Evolutionary conservation across 2,797 vertebrate genomes (phyloP).

Genomic region (Rhodeus uyekii): DNA sequence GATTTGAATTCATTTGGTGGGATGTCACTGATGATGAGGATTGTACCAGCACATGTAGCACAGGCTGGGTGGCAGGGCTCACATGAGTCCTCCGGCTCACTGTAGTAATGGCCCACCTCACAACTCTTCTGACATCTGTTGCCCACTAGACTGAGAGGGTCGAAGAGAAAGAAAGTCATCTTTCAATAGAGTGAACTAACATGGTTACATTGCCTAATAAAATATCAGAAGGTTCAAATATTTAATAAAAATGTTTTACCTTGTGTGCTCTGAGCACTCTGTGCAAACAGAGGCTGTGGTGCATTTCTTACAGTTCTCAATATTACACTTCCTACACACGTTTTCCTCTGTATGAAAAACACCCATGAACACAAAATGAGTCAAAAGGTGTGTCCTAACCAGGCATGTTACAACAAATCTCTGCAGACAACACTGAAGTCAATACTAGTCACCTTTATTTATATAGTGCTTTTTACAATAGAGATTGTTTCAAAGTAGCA

Average conservation of each 20-base stretch:
- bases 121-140: conserved; percentile 85
- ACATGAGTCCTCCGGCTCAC: conserved; percentile 77
- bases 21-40: background rate
- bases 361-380: background rate
- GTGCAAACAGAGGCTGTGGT: conserved; percentile 88
- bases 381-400: background rate
- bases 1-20: background rate
- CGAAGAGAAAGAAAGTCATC: background rate
- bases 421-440: too few relatives aligned
- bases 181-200: background rate
- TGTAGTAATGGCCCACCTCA: conserved; percentile 82
- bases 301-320: conserved; percentile 87
- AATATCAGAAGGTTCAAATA: background rate
- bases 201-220: background rate
- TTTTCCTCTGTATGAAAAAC: conserved; percentile 78
- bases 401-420: background rate
- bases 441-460: too few relatives aligned
- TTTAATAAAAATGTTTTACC: conserved; percentile 78
- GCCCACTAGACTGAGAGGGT: conserved; percentile 83
- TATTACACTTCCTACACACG: conserved; percentile 88
- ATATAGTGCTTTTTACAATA: too few relatives aligned
- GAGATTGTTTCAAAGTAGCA: too few relatives aligned
- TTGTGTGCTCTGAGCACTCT: conserved; percentile 89
- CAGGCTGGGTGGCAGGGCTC: conserved; percentile 87
- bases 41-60: conserved; percentile 89